Conservation (phyloP, 1,140 invertebrate genomes). For the Drosophila bipectinata region DNA sequence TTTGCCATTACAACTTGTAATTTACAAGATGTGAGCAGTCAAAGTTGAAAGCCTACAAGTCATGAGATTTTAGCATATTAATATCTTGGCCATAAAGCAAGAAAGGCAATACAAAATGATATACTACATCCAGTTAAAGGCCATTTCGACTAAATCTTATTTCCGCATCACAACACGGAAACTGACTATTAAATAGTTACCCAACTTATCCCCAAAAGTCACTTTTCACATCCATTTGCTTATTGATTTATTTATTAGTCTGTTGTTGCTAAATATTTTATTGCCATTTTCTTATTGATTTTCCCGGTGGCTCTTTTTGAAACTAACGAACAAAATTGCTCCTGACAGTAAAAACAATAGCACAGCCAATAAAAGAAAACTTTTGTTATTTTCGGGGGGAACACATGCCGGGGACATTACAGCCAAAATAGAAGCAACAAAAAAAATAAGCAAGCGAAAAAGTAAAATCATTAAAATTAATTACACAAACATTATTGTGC, state of each 20-base stretch:
- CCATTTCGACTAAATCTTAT: neutral
- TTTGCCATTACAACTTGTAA: conserved; percentile 1
- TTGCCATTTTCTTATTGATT: conserved; percentile 54
- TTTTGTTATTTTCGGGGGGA: conserved; percentile 33
- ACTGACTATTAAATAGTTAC: neutral
- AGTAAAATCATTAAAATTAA: conserved; percentile 77
- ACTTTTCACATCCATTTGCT: neutral
- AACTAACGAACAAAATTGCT: conserved; percentile 17
- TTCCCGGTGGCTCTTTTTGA: conserved; percentile 30
- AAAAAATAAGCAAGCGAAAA: conserved; percentile 16
- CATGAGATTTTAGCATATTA: neutral
- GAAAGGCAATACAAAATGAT: neutral
- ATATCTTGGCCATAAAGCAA: neutral
- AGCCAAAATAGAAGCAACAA: neutral
- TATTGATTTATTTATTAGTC: conserved; percentile 67
- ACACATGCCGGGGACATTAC: conserved; percentile 7
- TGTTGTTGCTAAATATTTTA: conserved; percentile 57
- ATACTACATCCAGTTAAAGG: neutral
- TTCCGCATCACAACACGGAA: neutral
- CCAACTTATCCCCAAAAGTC: neutral
- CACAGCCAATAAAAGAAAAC: conserved; percentile 42
- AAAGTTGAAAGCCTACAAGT: neutral
- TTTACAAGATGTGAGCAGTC: conserved; percentile 24
- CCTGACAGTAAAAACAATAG: conserved; percentile 25
- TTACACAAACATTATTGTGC: conserved; percentile 75